Conservation (phyloP, 2,113 vertebrate species). For the Clarias batrachus region DNA sequence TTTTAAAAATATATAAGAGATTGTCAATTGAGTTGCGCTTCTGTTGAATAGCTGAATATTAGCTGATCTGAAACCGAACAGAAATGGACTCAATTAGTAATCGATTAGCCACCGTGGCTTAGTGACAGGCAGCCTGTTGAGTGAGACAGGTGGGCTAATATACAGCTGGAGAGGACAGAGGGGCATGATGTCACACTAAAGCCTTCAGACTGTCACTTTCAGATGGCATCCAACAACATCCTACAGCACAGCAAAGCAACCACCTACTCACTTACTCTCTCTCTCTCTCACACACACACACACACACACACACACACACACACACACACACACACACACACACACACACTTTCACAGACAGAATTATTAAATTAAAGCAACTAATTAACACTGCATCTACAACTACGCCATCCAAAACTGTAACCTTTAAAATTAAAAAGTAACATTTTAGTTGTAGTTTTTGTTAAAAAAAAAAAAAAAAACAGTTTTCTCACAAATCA, state of each 20-base stretch:
- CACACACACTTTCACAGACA: constrained; percentile 13
- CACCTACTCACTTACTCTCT: background rate
- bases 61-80: background rate
- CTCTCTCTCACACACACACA: background rate
- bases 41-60: background rate
- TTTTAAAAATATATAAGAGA: background rate
- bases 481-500: background rate
- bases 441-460: background rate
- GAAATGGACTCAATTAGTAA: background rate
- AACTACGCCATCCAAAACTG: background rate
- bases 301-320: constrained; percentile 2
- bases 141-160: constrained; percentile 26
- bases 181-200: constrained; percentile 32
- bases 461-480: background rate
- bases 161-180: constrained; percentile 46
- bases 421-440: background rate
- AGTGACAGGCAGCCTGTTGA: constrained; percentile 45
- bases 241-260: background rate
- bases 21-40: background rate
- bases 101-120: background rate
- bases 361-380: background rate
- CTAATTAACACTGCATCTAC: background rate
- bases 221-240: constrained; percentile 41
- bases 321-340: constrained; percentile 36
- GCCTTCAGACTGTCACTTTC: constrained; percentile 44